Evolutionary conservation across 2,888 invertebrate genomes (phyloP).

Genomic region (Macaria notata): DNA sequence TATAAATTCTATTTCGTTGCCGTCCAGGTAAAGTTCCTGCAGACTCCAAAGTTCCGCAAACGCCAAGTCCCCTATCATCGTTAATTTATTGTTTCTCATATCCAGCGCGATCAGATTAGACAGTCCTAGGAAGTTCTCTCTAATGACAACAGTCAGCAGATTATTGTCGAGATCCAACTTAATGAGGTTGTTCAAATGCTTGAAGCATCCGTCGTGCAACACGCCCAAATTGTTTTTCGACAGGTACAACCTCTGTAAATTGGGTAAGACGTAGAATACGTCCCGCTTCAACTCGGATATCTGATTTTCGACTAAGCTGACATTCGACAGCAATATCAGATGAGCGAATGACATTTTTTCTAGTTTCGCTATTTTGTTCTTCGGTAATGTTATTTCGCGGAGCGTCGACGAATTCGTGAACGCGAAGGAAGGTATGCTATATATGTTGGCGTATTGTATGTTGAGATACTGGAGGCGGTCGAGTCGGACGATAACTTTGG

Average conservation of each 20-base stretch:
- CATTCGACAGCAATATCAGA: conserved; percentile 85
- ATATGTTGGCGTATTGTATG: conserved; percentile 88
- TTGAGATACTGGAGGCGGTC: conserved; percentile 85
- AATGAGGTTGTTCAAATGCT: conserved; percentile 87
- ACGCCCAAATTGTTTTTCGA: conserved; percentile 93
- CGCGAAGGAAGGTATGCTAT: conserved; percentile 86
- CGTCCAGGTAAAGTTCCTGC: conserved; percentile 86
- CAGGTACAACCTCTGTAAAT: conserved; percentile 87
- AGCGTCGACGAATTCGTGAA: conserved; percentile 89
- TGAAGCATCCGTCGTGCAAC: conserved; percentile 93
- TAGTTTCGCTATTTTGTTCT: conserved; percentile 87
- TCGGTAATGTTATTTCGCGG: conserved; percentile 86
- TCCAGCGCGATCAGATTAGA: conserved; percentile 87
- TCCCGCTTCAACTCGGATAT: conserved; percentile 88
- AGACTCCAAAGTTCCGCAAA: conserved; percentile 91
- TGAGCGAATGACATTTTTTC: conserved; percentile 88
- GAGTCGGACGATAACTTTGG: conserved; percentile 85
- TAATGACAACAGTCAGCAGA: conserved; percentile 87
- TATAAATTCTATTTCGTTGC: conserved; percentile 88
- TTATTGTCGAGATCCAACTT: conserved; percentile 91
- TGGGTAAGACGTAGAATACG: conserved; percentile 89
- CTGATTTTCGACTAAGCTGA: conserved; percentile 89
- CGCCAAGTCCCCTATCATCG: conserved; percentile 90
- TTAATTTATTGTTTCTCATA: conserved; percentile 88
- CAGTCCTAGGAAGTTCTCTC: conserved; percentile 90